Evolutionary conservation across 2,888 invertebrate genomes (phyloP).

Genomic region (Melieria omissa): DNA sequence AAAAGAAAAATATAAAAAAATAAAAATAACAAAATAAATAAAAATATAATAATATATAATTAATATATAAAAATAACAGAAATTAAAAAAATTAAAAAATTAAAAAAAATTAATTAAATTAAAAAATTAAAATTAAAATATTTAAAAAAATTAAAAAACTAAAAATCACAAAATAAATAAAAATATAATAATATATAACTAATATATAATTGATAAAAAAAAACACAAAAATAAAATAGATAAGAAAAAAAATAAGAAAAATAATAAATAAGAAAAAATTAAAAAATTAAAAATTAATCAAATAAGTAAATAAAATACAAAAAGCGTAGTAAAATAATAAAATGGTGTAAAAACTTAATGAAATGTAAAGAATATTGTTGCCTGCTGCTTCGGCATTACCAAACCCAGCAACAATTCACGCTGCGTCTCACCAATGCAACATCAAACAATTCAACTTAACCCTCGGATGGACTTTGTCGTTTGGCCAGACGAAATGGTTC

Average conservation of each 20-base stretch:
- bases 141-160: neutral
- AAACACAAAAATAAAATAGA: too few relatives aligned
- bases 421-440: too few relatives aligned
- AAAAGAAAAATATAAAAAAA: neutral
- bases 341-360: slow-evolving; percentile 22
- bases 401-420: too few relatives aligned
- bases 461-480: too few relatives aligned
- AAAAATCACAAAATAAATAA: neutral
- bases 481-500: too few relatives aligned
- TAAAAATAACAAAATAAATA: neutral
- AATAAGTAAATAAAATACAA: neutral
- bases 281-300: neutral
- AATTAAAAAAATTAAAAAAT: neutral
- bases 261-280: slow-evolving; percentile 1
- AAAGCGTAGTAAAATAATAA: neutral
- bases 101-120: neutral
- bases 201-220: neutral
- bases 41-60: neutral
- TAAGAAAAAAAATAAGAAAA: neutral
- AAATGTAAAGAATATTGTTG: neutral
- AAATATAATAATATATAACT: neutral
- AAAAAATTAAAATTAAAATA: neutral
- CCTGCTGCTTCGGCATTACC: too few relatives aligned
- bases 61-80: neutral
- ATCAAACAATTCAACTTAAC: too few relatives aligned